Evolutionary conservation across 2,797 vertebrate genomes (phyloP), one percentile per base, ranked within the genome.

Genomic region (Lepilemur ruficaudatus): DNA sequence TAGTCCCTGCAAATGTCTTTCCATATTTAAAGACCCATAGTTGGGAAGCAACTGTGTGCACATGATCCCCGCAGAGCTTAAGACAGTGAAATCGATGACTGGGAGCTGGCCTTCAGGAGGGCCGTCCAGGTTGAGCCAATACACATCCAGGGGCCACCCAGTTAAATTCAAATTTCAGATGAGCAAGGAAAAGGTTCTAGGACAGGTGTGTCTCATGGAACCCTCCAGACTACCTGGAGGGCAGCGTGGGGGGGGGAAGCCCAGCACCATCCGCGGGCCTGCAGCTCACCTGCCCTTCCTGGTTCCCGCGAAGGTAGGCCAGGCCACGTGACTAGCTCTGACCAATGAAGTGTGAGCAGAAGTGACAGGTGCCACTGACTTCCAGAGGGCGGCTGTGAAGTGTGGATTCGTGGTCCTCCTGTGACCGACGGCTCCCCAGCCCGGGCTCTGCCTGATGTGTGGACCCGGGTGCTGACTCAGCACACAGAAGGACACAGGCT

Each of bases 41-140:
- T 5, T 14, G 52, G 52, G 18, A 7, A 46, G 38, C 11, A 0
- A 15, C 50, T 6, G 0, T 2, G 12, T 3, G 13, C 38, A n/a
- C 3, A 2, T 32, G 23, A 8, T 8, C 9, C 2, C 35, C 4
- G 0, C 1, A 0, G 46, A 46, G 38, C 35, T 32, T 22, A 25
- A n/a, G 69, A 28, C 14, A 3, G 1, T 1, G 9, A 30, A 18
- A 30, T 22, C 0, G 0, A 13, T 2, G 4, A 11, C n/a, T 28
- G 57, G 17, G 32, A 76, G 50, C 52, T 18, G 32, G 57, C 18
- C 14, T 0, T 8, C 18, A 30, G 15, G 11, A 57, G 8, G 22
- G 55, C 55, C 0, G 1, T 46, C 43, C 41, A 18, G 35, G 28
- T 9, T 13, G 79, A n/a, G 20, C 41, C 43, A 0, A 72, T 18